Conservation (phyloP, 2,113 vertebrate genomes). For the Chiloscyllium plagiosum region DNA sequence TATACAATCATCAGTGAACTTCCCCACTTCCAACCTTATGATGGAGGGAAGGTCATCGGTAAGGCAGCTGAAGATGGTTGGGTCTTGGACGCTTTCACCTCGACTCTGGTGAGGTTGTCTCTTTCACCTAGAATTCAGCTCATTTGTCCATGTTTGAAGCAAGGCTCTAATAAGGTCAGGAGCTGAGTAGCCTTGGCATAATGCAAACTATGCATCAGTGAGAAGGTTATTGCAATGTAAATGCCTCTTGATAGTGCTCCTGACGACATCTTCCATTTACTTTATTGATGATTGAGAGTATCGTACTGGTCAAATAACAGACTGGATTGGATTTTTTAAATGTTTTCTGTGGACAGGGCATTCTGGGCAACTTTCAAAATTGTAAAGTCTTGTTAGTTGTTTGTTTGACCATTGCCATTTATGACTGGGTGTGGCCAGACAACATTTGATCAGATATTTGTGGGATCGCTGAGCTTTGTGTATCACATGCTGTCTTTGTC, state of each 20-base stretch:
- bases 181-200: not conserved
- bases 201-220: not conserved
- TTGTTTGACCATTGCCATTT: not conserved
- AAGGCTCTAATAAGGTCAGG: not conserved
- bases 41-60: too few species aligned
- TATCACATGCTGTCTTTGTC: not conserved
- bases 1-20: too few species aligned
- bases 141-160: not conserved
- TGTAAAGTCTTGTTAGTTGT: not conserved
- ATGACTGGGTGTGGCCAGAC: not conserved
- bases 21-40: too few species aligned
- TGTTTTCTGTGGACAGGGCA: not conserved
- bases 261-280: not conserved
- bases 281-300: not conserved
- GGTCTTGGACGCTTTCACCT: not conserved
- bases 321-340: not conserved
- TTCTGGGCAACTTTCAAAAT: not conserved
- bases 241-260: not conserved
- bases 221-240: not conserved
- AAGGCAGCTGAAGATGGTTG: too few species aligned
- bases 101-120: too few species aligned
- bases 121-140: not conserved
- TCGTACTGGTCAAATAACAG: not conserved
- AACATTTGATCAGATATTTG: not conserved
- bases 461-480: not conserved